phyloP scores from a whole-genome alignment of 2,888 invertebrate genomes.

The Euphydryas editha region DNA sequence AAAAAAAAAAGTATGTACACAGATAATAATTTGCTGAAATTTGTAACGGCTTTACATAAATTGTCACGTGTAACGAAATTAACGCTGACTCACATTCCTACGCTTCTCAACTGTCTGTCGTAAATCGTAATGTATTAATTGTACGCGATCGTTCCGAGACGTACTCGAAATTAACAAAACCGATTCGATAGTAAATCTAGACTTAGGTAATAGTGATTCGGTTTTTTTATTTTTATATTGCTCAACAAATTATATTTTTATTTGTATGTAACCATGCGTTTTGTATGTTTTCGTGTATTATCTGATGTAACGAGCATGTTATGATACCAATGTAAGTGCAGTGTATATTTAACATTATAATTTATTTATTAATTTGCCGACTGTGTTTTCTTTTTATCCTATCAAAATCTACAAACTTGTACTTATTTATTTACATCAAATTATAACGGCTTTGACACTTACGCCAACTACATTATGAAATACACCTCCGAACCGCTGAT shows the following conservation, averaged over 20 bases:
- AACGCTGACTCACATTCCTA: slow-evolving; percentile 72
- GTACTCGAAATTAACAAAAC: slow-evolving; percentile 25
- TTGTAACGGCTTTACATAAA: slow-evolving; percentile 54
- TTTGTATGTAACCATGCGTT: slow-evolving; percentile 72
- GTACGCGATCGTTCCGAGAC: not conserved
- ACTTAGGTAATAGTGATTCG: slow-evolving; percentile 69
- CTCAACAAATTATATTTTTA: slow-evolving; percentile 70
- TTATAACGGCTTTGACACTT: too few species aligned
- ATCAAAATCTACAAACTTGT: not conserved
- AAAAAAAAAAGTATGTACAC: slow-evolving; percentile 24
- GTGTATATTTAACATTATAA: slow-evolving; percentile 82
- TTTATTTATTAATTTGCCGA: slow-evolving; percentile 83
- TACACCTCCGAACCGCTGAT: too few species aligned
- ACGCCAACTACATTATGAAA: too few species aligned
- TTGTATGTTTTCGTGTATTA: slow-evolving; percentile 72
- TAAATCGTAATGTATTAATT: slow-evolving; percentile 10
- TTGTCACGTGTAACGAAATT: slow-evolving; percentile 61
- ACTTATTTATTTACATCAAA: too few species aligned
- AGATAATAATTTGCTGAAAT: slow-evolving; percentile 13
- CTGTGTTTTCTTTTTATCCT: slow-evolving; percentile 47
- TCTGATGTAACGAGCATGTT: slow-evolving; percentile 75
- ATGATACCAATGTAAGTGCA: slow-evolving; percentile 77
- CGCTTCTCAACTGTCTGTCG: slow-evolving; percentile 40
- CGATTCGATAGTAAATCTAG: slow-evolving; percentile 57
- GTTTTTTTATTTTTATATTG: slow-evolving; percentile 82